Evolutionary conservation across 2,113 vertebrate genomes (phyloP).

Genomic region (Labrus mixtus): DNA sequence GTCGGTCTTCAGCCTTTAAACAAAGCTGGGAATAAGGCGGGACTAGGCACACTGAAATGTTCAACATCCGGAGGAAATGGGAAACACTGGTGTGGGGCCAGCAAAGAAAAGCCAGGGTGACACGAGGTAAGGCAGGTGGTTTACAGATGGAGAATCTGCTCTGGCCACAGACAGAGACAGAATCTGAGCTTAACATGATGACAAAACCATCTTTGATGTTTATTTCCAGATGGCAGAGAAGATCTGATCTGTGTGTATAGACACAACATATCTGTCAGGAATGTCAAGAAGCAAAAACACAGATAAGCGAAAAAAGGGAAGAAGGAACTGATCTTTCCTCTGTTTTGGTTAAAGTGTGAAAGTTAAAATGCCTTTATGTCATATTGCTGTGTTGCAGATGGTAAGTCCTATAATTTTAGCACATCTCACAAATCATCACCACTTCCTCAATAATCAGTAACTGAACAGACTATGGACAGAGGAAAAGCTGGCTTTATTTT

Average conservation of each 20-base stretch:
- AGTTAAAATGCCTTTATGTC: too few species aligned
- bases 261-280: constrained; percentile 35
- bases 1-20: constrained; percentile 31
- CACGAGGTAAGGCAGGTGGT: constrained; percentile 63
- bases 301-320: constrained; percentile 11
- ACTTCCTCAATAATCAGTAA: too few species aligned
- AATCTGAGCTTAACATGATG: constrained; percentile 26
- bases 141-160: constrained; percentile 63
- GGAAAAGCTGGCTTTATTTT: too few species aligned
- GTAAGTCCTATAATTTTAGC: too few species aligned
- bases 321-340: not conserved
- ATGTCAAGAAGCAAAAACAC: constrained; percentile 31
- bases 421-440: too few species aligned
- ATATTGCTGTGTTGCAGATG: too few species aligned
- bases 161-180: constrained; percentile 23
- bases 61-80: constrained; percentile 51
- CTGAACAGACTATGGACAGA: too few species aligned
- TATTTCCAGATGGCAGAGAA: constrained; percentile 30
- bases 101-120: constrained; percentile 29
- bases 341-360: too few species aligned
- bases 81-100: constrained; percentile 51
- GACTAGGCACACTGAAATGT: not conserved
- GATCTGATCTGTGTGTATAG: constrained; percentile 28
- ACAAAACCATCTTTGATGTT: constrained; percentile 23
- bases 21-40: constrained; percentile 34